Percentiles rank a stretch among this genome's conserved stretches.
These are phyloP conservation scores for Mola mola DNA, from an alignment of 2,113 vertebrate genomes.

Conservation along the genomic window DNA sequence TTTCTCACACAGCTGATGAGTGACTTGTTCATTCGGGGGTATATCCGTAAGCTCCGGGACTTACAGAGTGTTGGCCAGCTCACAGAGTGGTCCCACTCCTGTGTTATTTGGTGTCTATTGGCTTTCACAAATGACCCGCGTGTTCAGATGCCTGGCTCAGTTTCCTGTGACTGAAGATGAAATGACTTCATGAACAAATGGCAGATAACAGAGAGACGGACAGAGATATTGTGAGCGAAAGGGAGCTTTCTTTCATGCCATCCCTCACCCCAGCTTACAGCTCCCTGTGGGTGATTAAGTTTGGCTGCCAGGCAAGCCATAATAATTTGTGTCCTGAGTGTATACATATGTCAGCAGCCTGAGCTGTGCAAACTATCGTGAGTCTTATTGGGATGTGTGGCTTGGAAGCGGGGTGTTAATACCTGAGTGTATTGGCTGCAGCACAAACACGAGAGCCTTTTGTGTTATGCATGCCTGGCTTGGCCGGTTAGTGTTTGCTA, in stretches of 20 bases:
- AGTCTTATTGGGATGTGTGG: constrained; percentile 66
- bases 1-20: constrained; percentile 35
- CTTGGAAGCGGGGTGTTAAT: constrained; percentile 42
- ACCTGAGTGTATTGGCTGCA: constrained; percentile 37
- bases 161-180: constrained; percentile 61
- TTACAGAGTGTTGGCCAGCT: constrained; percentile 36
- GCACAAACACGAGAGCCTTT: constrained; percentile 34
- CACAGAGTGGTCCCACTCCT: constrained; percentile 20
- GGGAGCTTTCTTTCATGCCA: constrained; percentile 40
- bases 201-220: constrained; percentile 38
- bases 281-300: constrained; percentile 63
- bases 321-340: constrained; percentile 67
- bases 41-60: constrained; percentile 18
- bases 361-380: constrained; percentile 62
- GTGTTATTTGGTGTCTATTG: constrained; percentile 55
- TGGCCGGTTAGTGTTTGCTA: constrained; percentile 65
- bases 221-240: constrained; percentile 31
- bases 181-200: constrained; percentile 65
- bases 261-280: constrained; percentile 46
- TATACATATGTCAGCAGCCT: constrained; percentile 63
- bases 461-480: constrained; percentile 66
- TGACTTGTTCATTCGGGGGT: constrained; percentile 35
- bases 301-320: constrained; percentile 49
- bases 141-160: constrained; percentile 46
- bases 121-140: constrained; percentile 54